These are phyloP conservation scores for Anticlea derivata DNA, from an alignment of 2,888 invertebrate genomes.

Conservation along the genomic window DNA sequence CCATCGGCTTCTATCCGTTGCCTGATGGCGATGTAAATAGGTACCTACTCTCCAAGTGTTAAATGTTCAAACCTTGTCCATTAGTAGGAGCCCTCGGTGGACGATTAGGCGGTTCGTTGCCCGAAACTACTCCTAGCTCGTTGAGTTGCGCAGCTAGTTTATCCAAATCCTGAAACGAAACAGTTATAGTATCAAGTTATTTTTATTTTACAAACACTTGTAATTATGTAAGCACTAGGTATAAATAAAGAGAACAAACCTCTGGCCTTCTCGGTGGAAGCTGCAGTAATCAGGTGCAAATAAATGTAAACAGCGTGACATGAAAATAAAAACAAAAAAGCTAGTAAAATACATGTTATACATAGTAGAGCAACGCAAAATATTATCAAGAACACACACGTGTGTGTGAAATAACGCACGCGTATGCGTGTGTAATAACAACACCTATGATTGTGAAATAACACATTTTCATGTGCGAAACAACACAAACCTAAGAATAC, in stretches of 20 bases:
- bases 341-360: constrained; percentile 53
- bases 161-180: constrained; percentile 93
- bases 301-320: constrained; percentile 80
- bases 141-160: constrained; percentile 97
- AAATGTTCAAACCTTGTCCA: constrained; percentile 65
- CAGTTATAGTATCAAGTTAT: neutral
- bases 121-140: constrained; percentile 93
- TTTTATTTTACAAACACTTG: neutral
- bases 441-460: too few species aligned
- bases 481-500: too few species aligned
- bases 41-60: too few species aligned
- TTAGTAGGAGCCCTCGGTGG: constrained; percentile 76
- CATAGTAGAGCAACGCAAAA: constrained; percentile 3
- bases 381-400: constrained; percentile 7
- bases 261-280: constrained; percentile 95
- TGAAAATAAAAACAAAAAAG: constrained; percentile 75
- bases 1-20: too few species aligned
- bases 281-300: constrained; percentile 84
- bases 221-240: constrained; percentile 20
- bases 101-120: constrained; percentile 86
- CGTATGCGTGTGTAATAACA: too few species aligned
- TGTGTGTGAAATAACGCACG: too few species aligned
- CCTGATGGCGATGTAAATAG: too few species aligned
- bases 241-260: constrained; percentile 85
- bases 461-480: too few species aligned